Evolutionary conservation across 2,888 invertebrate genomes (phyloP).

Genomic region (Perithous albicinctus): DNA sequence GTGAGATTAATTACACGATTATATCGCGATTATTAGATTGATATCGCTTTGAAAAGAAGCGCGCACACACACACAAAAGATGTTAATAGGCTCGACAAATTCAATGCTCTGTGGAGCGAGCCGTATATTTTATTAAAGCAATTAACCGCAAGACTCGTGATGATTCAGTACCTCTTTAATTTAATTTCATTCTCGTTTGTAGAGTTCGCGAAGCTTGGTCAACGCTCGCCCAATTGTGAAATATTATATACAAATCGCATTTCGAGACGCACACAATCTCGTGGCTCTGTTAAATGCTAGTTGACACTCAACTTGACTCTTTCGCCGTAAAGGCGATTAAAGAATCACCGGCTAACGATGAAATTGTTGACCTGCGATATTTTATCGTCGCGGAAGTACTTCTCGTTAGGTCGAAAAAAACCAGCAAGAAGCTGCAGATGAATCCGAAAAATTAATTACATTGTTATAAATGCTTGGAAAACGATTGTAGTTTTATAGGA

Average conservation of each 20-base stretch:
- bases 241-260: constrained; percentile 51
- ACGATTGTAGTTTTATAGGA: too few species aligned
- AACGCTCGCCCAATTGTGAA: background rate
- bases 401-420: background rate
- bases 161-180: constrained; percentile 39
- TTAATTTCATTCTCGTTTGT: constrained; percentile 35
- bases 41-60: background rate
- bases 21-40: constrained; percentile 6
- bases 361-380: constrained; percentile 31
- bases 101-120: background rate
- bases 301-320: constrained; percentile 59
- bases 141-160: constrained; percentile 30
- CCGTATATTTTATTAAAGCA: constrained; percentile 15
- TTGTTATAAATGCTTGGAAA: too few species aligned
- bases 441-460: too few species aligned
- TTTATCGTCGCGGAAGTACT: constrained; percentile 20
- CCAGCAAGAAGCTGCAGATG: background rate
- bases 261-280: constrained; percentile 2
- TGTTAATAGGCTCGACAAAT: constrained; percentile 1
- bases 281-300: constrained; percentile 46
- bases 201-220: constrained; percentile 35
- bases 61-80: background rate
- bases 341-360: background rate
- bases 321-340: constrained; percentile 21
- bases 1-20: constrained; percentile 79